Percentiles rank a stretch among this genome's conserved stretches.
Evolutionary conservation across 1,140 invertebrate species (phyloP).

Genomic region (Lordiphosa mommai): DNA sequence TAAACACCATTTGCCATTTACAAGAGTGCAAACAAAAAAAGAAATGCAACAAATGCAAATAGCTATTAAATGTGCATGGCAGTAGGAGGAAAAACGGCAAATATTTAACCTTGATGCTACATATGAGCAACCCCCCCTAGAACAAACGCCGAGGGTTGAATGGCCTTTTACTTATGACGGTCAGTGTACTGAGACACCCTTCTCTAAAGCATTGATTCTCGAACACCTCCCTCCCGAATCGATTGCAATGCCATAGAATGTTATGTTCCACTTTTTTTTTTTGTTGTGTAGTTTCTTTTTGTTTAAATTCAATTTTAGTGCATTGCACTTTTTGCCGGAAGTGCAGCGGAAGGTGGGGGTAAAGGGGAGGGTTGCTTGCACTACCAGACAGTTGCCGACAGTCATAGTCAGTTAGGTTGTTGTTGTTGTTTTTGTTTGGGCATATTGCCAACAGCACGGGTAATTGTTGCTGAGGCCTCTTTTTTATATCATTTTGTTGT

Average conservation of each 20-base stretch:
- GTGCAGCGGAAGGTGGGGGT: conserved; percentile 57
- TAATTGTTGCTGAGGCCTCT: not conserved
- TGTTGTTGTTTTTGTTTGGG: conserved; percentile 27
- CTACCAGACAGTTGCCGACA: conserved; percentile 16
- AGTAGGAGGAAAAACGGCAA: conserved; percentile 48
- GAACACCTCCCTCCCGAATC: conserved; percentile 5
- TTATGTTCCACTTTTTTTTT: conserved; percentile 49
- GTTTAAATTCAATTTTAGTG: conserved; percentile 74
- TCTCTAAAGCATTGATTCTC: conserved; percentile 53
- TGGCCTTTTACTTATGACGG: conserved; percentile 58
- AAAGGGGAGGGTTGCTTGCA: not conserved
- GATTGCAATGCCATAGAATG: conserved; percentile 33
- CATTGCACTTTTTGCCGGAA: conserved; percentile 77
- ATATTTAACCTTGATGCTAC: conserved; percentile 73
- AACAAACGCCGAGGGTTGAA: conserved; percentile 36
- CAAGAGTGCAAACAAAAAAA: conserved; percentile 27
- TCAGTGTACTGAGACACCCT: conserved; percentile 40
- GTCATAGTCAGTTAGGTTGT: conserved; percentile 10
- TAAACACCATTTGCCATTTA: conserved; percentile 22
- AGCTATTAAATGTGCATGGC: conserved; percentile 33
- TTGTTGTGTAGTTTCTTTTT: conserved; percentile 47
- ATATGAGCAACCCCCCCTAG: conserved; percentile 11
- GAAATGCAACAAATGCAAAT: conserved; percentile 22
- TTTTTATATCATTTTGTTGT: conserved; percentile 1
- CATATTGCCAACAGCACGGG: conserved; percentile 40